Percentiles rank a stretch among this genome's conserved stretches.
phyloP scores from a whole-genome alignment of 2,797 vertebrate genomes.

The Rhincodon typus region DNA sequence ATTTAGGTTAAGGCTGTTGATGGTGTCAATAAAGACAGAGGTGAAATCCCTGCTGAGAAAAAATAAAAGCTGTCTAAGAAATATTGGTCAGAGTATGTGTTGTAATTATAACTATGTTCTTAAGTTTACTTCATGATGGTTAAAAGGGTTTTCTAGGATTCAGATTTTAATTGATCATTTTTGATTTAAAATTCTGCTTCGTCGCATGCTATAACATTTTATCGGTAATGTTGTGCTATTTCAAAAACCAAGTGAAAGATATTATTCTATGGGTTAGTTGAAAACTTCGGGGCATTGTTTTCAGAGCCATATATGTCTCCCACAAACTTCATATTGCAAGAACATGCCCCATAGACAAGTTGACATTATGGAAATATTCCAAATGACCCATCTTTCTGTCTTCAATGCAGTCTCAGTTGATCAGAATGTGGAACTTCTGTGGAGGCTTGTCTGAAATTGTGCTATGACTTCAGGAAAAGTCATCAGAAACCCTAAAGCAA shows the following conservation, averaged over 20 bases:
- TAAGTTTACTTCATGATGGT: neutral
- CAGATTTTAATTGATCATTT: conserved; percentile 6
- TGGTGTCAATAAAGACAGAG: neutral
- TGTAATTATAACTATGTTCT: neutral
- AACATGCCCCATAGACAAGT: neutral
- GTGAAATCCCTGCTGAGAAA: neutral
- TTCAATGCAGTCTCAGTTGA: neutral
- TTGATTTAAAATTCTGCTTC: neutral
- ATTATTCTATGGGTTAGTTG: neutral
- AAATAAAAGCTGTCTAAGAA: neutral
- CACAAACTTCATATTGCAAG: neutral
- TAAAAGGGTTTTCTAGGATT: neutral
- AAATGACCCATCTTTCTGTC: neutral
- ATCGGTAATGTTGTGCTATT: neutral
- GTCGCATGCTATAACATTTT: neutral
- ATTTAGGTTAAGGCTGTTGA: neutral
- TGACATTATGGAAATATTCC: neutral
- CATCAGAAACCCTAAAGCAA: neutral
- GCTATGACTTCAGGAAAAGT: neutral
- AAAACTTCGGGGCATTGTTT: neutral
- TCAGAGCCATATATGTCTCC: neutral
- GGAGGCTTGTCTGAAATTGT: neutral
- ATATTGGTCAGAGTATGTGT: neutral
- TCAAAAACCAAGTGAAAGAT: neutral
- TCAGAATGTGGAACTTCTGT: neutral